A percentile compares a stretch with the other conserved stretches of the same genome.
Evolutionary conservation across 2,888 invertebrate genomes (phyloP).

Genomic region (Agriopis marginaria): DNA sequence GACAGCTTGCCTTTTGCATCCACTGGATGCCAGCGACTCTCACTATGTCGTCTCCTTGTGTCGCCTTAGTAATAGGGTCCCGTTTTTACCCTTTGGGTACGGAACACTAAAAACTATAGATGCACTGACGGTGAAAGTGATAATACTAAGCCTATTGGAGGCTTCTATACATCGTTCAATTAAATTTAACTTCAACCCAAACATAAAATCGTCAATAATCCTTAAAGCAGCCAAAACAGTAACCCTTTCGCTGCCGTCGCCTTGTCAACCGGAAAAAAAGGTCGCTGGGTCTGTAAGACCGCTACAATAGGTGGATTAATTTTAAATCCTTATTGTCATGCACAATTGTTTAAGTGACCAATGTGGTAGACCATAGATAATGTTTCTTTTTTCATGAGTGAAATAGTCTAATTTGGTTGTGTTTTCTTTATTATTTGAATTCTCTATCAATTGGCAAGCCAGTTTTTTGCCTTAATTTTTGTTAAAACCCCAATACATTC

Average conservation of each 20-base stretch:
- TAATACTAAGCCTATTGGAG: background rate
- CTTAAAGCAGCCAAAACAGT: constrained; percentile 47
- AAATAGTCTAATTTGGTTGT: background rate
- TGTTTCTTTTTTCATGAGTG: constrained; percentile 36
- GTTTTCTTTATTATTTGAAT: constrained; percentile 28
- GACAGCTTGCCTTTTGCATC: no score
- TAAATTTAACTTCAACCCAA: background rate
- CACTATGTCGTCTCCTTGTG: no score
- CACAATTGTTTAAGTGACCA: constrained; percentile 53
- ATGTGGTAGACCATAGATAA: constrained; percentile 41
- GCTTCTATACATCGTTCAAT: background rate
- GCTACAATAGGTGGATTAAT: constrained; percentile 59
- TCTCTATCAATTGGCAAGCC: no score
- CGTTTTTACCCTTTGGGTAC: no score
- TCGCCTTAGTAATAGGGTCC: no score
- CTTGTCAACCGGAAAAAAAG: constrained; percentile 37
- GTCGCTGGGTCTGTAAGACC: constrained; percentile 45
- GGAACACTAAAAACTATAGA: no score
- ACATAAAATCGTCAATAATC: constrained; percentile 16
- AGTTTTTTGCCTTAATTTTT: no score
- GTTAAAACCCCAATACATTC: no score
- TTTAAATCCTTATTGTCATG: constrained; percentile 56
- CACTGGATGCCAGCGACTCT: no score
- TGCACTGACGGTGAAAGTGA: background rate
- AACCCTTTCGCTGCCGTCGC: constrained; percentile 45